Evolutionary conservation across 2,113 vertebrate species (phyloP), one percentile per base, ranked within the genome.

Genomic region (Felis chaus): DNA sequence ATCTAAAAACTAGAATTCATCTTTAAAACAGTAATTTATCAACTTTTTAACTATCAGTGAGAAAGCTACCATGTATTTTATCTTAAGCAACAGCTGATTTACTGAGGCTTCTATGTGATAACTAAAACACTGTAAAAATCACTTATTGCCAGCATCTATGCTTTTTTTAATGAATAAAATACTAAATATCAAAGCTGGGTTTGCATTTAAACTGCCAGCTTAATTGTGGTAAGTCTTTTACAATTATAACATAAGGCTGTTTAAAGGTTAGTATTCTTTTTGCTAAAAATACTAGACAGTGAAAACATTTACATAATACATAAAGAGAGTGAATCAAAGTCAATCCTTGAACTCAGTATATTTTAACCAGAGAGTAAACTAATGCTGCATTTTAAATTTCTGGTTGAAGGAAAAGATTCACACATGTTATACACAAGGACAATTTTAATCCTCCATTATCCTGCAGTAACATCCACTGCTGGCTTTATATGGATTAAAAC

Each of bases 371-470:
- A 57, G 33, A 73, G 79, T 53, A 85, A 61, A 91, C 33, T 74
- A 45, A 65, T 19, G 63, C 33, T 73, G 19, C 63, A 81, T 63
- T 91, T 91, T 93, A 85, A 94, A 85, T 97, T 89, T 85, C 41
- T 81, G 69, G 66, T 78, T 21, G 63, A 95, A 96, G 73, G 84
- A 95, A 94, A 85, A 79, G 36, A 86, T 57, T 82, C 74, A 95
- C 87, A 93, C 82, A 31, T 16, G 12, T 89, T 89, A 83, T 55
- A 79, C 69, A 89, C 55, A 94, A 91, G 61, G 81, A 88, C 63
- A 39, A 61, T 74, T 97, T 94, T 97, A 96, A 97, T 91, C 45
- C 93, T 83, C 61, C 83, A 89, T 90, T 87, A 87, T 85, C 91
- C 71, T 57, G 65, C 76, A 96, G 84, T 48, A 41, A 76, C 69